phyloP scores from a whole-genome alignment of 2,113 vertebrate species.

The Zosterops japonicus region DNA sequence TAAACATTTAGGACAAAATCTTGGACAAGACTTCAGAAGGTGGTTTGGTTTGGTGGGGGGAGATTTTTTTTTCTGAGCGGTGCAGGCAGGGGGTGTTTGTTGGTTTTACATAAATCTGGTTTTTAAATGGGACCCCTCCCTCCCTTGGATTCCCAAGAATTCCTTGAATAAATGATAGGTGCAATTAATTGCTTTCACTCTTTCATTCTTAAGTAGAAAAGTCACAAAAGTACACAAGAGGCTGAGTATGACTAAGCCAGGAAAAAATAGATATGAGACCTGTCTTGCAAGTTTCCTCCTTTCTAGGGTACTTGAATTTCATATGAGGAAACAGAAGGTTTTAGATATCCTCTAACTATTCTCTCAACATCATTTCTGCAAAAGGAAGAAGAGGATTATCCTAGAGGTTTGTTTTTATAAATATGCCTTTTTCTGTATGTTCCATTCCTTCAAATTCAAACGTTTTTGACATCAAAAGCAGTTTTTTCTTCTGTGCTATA shows the following conservation, averaged over 20 bases:
- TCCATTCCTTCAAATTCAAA: not conserved
- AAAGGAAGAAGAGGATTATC: not conserved
- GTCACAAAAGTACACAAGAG: not conserved
- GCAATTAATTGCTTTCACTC: not conserved
- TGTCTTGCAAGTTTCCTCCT: not conserved
- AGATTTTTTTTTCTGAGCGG: too few relatives aligned
- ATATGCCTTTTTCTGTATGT: rapidly evolving
- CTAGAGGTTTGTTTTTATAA: not conserved
- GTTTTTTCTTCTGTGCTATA: not conserved
- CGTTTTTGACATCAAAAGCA: not conserved
- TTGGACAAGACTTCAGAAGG: not conserved
- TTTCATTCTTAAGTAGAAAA: not conserved
- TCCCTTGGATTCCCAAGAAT: not conserved
- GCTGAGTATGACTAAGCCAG: not conserved
- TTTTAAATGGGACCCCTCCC: not conserved
- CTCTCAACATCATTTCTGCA: not conserved
- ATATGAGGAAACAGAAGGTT: not conserved
- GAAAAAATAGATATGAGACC: not conserved
- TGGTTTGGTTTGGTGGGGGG: not conserved
- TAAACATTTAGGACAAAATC: not conserved
- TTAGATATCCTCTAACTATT: not conserved
- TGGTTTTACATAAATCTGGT: not conserved
- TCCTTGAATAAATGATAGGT: not conserved
- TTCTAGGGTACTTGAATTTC: not conserved
- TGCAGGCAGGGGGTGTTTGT: not conserved